These are phyloP conservation scores for Hemichromis elongatus DNA, from an alignment of 2,113 vertebrate genomes.

Conservation along the genomic window DNA sequence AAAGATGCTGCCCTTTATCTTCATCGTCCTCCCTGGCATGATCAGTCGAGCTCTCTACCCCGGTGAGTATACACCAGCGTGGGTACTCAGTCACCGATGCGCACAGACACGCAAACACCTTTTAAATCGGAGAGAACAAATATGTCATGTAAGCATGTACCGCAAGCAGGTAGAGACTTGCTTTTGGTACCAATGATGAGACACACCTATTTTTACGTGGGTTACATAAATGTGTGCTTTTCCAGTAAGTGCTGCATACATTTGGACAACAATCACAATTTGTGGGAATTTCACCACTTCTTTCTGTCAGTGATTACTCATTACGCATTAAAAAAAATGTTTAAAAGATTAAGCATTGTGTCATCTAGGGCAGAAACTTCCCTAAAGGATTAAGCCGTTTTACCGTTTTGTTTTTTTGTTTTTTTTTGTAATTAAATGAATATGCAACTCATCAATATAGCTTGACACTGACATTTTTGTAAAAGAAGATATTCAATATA, in stretches of 20 bases:
- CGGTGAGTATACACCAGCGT: constrained; percentile 68
- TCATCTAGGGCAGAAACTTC: not conserved
- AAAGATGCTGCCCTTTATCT: constrained; percentile 86
- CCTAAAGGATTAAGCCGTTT: not conserved
- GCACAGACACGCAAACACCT: not conserved
- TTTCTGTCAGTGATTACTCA: not conserved
- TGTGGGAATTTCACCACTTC: not conserved
- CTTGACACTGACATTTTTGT: not conserved
- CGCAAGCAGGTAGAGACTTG: constrained; percentile 39
- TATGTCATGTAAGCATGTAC: not conserved
- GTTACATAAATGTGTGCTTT: not conserved
- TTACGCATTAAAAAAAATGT: not conserved
- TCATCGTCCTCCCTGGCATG: constrained; percentile 91
- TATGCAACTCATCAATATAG: not conserved
- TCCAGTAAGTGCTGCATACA: not conserved
- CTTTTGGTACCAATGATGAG: not conserved
- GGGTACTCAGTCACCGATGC: not conserved
- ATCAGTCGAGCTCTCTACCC: constrained; percentile 90
- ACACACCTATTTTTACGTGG: constrained; percentile 30
- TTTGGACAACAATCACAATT: not conserved
- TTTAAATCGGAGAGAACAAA: not conserved
- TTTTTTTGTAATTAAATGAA: not conserved
- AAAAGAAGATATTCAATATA: not conserved
- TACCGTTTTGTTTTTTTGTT: not conserved
- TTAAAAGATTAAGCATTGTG: not conserved